Evolutionary conservation across 2,888 invertebrate genomes (phyloP), one percentile per base, ranked within the genome.

Genomic region (Frankliniella intonsa): DNA sequence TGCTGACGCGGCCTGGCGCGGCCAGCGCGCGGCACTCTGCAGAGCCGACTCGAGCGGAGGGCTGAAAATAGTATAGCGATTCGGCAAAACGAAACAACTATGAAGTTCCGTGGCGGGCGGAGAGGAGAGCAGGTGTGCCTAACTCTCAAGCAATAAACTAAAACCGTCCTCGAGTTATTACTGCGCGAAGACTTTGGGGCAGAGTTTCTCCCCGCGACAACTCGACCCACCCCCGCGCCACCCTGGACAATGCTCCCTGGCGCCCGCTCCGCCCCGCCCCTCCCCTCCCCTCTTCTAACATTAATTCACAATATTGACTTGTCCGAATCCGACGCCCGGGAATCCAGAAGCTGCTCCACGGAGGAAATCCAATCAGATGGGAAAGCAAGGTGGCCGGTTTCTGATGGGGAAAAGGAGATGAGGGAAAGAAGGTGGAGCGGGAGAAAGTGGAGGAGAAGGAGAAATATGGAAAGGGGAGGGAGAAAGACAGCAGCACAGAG

Each of bases 61-160:
- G 38, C 38, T 38, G 38, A 38, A 38, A n/a, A n/a, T n/a, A n/a
- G 38, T 38, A 38, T 38, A 38, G 38, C 5, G 38, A 38, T 38
- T 38, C 5, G 38, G 38, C 38, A 38, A 38, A 38, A 38, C 38
- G 38, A 38, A 38, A 38, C 38, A 38, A 38, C 38, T 38, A 3
- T 38, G 38, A 38, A 38, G 38, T 38, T 38, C 5, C 38, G 2
- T 5, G 38, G 38, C 17, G 55, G 38, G 38, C 17, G 55, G 55
- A 14, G 55, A 12, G 55, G 14, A 55, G 55, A 55, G 55, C 69
- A 76, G 69, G 69, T 76, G 69, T 22, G 69, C 69, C 25, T 7
- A 25, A 25, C 69, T 5, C 69, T 76, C 69, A 76, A 76, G 69
- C 25, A 76, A 76, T 76, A 76, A 22, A 76, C 25, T 76, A 76